Evolutionary conservation across 2,888 invertebrate species (phyloP).

Genomic region (Caenorhabditis virilis): DNA sequence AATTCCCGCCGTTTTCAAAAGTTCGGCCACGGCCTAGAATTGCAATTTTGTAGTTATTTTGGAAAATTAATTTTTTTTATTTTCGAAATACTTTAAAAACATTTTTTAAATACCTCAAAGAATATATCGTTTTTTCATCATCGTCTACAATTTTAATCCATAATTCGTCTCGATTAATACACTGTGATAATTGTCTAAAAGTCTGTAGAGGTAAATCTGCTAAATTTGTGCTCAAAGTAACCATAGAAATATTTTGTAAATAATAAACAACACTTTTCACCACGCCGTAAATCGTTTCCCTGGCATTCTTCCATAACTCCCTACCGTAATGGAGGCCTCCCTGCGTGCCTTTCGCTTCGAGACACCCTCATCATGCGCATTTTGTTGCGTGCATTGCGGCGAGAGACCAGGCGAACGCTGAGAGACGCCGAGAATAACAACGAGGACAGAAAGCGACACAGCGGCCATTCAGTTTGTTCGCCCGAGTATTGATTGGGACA

Average conservation of each 20-base stretch:
- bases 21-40: too few relatives aligned
- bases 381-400: neutral
- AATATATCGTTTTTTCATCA: conserved; percentile 49
- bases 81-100: too few relatives aligned
- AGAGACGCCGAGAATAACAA: conserved; percentile 1
- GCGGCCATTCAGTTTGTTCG: neutral
- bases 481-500: conserved; percentile 1
- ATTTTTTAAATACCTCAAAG: conserved; percentile 42
- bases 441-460: conserved; percentile 2
- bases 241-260: neutral
- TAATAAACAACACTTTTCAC: neutral
- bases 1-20: too few relatives aligned
- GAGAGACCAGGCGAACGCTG: neutral
- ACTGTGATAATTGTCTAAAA: conserved; percentile 41
- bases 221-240: conserved; percentile 50
- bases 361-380: conserved; percentile 24
- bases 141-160: conserved; percentile 59
- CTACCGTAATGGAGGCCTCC: conserved; percentile 9
- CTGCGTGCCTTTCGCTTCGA: conserved; percentile 8
- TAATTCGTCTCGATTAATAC: conserved; percentile 47
- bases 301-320: conserved; percentile 6
- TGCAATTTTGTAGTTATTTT: neutral
- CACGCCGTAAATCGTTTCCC: neutral
- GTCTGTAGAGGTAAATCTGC: conserved; percentile 54
- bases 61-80: too few relatives aligned